Evolutionary conservation across 2,888 invertebrate genomes (phyloP).

Genomic region (Andrena trimmerana): DNA sequence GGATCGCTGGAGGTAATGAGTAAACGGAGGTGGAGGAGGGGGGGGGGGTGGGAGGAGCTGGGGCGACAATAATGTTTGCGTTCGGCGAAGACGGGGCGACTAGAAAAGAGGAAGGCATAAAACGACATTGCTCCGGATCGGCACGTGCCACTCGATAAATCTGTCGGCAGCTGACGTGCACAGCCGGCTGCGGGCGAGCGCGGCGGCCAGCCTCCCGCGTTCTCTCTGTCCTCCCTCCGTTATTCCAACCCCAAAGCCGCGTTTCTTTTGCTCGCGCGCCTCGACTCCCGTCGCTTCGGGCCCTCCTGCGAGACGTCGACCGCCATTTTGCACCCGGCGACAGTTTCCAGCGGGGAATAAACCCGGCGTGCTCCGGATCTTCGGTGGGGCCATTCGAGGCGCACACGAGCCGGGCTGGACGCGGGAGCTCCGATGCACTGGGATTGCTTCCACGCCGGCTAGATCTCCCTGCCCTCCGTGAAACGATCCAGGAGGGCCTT

Average conservation of each 20-base stretch:
- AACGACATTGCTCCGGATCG: conserved; percentile 80
- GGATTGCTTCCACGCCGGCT: neutral
- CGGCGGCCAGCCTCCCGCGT: conserved; percentile 51
- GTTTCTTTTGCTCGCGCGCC: conserved; percentile 22
- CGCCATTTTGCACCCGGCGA: conserved; percentile 2
- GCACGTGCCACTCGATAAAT: conserved; percentile 85
- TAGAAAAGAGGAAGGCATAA: conserved; percentile 66
- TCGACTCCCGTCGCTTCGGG: conserved; percentile 26
- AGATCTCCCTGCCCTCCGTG: conserved; percentile 7
- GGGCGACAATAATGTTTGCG: conserved; percentile 63
- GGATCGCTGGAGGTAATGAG: too few relatives aligned
- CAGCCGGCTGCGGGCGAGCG: conserved; percentile 76
- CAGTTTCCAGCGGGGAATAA: neutral
- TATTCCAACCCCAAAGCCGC: neutral
- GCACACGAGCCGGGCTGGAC: too few relatives aligned
- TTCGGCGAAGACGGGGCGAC: conserved; percentile 53
- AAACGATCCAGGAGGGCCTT: conserved; percentile 73
- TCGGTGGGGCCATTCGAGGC: too few relatives aligned
- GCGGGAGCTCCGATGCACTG: too few relatives aligned
- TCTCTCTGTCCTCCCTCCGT: conserved; percentile 27
- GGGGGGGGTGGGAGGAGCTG: neutral
- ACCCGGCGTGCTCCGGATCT: too few relatives aligned
- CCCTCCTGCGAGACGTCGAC: conserved; percentile 26
- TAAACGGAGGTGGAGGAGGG: too few relatives aligned
- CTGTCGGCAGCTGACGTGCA: conserved; percentile 84